Evolutionary conservation across 2,888 invertebrate species (phyloP).

Genomic region (Andrena marginata): DNA sequence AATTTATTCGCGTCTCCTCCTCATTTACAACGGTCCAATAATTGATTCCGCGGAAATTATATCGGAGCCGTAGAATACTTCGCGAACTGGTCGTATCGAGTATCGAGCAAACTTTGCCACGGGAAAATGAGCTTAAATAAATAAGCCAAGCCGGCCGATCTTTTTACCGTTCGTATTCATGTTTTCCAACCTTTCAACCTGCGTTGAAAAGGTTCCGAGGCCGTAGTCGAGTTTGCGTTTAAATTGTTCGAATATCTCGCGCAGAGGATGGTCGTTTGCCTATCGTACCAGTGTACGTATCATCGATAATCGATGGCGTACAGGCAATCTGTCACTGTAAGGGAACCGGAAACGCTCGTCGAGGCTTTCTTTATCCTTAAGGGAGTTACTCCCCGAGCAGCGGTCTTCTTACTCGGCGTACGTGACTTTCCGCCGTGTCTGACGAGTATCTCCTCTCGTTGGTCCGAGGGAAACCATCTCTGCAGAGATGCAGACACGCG

Average conservation of each 20-base stretch:
- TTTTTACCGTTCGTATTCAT: too few relatives aligned
- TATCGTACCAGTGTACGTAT: neutral
- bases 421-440: conserved; percentile 61
- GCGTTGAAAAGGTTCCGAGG: neutral
- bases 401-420: conserved; percentile 50
- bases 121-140: too few relatives aligned
- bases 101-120: too few relatives aligned
- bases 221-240: neutral
- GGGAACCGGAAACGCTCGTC: conserved; percentile 7
- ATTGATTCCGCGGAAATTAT: conserved; percentile 23
- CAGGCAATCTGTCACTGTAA: neutral
- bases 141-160: too few relatives aligned
- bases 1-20: conserved; percentile 2
- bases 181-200: too few relatives aligned
- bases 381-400: conserved; percentile 33
- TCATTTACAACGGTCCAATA: conserved; percentile 17
- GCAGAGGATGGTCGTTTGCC: neutral
- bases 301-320: conserved; percentile 15
- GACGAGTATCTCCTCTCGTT: conserved; percentile 40
- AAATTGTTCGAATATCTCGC: neutral
- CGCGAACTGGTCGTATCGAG: neutral
- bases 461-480: conserved; percentile 28
- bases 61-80: neutral
- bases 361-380: neutral
- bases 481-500: conserved; percentile 37